Evolutionary conservation across 2,888 invertebrate species (phyloP), one percentile per base, ranked within the genome.

Genomic region (Andrena bucephala): DNA sequence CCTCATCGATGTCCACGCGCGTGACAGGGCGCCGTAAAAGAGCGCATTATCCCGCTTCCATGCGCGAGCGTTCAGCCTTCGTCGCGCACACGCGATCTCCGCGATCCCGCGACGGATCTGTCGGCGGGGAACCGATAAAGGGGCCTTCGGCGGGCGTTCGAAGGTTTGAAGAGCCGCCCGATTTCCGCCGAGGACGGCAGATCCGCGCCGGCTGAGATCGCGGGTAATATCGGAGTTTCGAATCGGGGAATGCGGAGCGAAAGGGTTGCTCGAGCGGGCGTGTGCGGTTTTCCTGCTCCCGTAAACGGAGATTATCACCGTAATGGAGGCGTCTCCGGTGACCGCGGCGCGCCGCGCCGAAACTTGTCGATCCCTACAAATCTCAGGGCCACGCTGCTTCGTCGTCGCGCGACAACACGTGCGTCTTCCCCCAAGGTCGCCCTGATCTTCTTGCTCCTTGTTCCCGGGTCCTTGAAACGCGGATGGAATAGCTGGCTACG

Each of bases 301-400:
- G 66, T 70, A 62, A 73, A 42, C 52, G 66, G 31, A 77, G 78
- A 66, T 70, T 70, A 77, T 52, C 81, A 33, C 48, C 13, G 52
- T 24, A 33, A 66, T 8, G 24, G 54, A 31, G 67, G 59, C 71
- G 63, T 63, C 68, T 65, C 74, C 31, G 27, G 63, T 84, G 63
- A 59, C 63, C 59, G 65, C 42, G 57, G 67, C 65, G 63, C 50
- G 42, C 33, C n/a, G 36, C 69, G 65, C 67, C 83, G 73, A 83
- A 81, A 75, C 77, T 74, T 73, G 81, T 67, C 84, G 77, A 81
- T 81, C 78, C 78, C 78, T 71, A 84, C 75, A 65, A 84, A 85
- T 85, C 77, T 85, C 85, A 85, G 80, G 85, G 85, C 66, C 75
- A 27, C 13, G 31, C 5, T 42, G 33, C 42, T 42, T 24, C 52